Evolutionary conservation across 23 tunicate genomes (phyloP), one percentile per base, ranked within the genome.

Genomic region (Trididemnum clinides): DNA sequence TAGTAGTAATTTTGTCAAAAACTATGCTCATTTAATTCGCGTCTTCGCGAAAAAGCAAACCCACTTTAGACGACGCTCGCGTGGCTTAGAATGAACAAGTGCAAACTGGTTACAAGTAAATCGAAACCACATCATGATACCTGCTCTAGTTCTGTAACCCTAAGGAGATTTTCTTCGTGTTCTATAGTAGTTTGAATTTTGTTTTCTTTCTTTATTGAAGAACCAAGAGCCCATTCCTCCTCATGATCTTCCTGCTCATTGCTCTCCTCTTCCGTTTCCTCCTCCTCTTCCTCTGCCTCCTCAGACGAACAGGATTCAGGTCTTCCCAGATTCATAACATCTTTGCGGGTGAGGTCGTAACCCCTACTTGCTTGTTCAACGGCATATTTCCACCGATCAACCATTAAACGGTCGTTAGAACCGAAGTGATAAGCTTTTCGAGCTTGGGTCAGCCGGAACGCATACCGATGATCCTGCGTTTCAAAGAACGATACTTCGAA

Each of bases 361-460:
- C 98, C 98, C 64, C 57, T 64, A 34, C 92, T 82, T 33, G 79
- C 98, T 64, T 84, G 78, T 38, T 64, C 36, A 25, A 94, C 26
- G 20, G 92, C 98, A 77, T 80, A 94, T 34, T 66, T 86, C 98
- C 98, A 94, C 22, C 88, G 70, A n/a, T 94, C 87, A 33, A 25
- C 44, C 7, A 32, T 71, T 28, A 39, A 76, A 33, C 76, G 44
- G 29, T 83, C 84, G 1, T 87, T 50, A 31, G 83, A 50, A 33
- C 87, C 90, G 34, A 89, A 94, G 29, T 33, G 69, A 0, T 71
- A 59, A 23, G 64, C 82, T 65, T 89, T 94, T 39, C 90, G 33
- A 7, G 94, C 98, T 77, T 94, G 98, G n/a, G 39, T 28, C 57
- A 94, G 34, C 39, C 81, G 85, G 73, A 94, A 89, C n/a, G 73